Conservation (phyloP, 2,888 invertebrate genomes). For the Eumacrocentrus americanus region DNA sequence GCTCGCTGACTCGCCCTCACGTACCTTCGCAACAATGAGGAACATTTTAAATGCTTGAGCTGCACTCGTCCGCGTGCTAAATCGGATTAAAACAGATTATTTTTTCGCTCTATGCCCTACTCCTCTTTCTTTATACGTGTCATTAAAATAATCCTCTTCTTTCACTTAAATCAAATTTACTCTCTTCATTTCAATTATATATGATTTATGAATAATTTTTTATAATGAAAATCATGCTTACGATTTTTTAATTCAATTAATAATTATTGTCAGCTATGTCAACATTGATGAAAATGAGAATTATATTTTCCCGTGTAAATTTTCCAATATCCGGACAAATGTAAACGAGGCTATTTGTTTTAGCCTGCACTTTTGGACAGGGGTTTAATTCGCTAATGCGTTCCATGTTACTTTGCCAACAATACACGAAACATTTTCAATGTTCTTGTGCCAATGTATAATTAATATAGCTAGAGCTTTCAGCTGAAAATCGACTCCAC, state of each 20-base stretch:
- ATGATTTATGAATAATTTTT: neutral
- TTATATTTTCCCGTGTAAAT: too few species aligned
- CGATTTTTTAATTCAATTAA: too few species aligned
- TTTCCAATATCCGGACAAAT: too few species aligned
- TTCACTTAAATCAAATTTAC: neutral
- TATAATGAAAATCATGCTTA: too few species aligned
- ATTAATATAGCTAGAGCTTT: neutral
- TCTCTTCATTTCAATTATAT: neutral
- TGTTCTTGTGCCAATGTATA: neutral
- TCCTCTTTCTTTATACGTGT: neutral
- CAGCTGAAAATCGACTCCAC: neutral
- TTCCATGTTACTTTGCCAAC: slow-evolving; percentile 29
- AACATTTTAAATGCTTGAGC: neutral
- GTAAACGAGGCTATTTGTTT: too few species aligned
- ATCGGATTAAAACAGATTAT: neutral
- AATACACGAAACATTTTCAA: slow-evolving; percentile 16
- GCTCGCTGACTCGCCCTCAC: neutral
- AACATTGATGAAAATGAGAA: too few species aligned
- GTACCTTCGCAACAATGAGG: neutral
- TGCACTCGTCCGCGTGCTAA: neutral
- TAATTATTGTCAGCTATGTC: too few species aligned
- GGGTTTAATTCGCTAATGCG: slow-evolving; percentile 36
- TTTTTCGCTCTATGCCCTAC: too few species aligned
- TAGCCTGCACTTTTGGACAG: neutral
- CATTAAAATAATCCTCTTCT: neutral